These are phyloP conservation scores for Muscicapa comitata DNA, from an alignment of 2,797 vertebrate species.

Conservation along the genomic window DNA sequence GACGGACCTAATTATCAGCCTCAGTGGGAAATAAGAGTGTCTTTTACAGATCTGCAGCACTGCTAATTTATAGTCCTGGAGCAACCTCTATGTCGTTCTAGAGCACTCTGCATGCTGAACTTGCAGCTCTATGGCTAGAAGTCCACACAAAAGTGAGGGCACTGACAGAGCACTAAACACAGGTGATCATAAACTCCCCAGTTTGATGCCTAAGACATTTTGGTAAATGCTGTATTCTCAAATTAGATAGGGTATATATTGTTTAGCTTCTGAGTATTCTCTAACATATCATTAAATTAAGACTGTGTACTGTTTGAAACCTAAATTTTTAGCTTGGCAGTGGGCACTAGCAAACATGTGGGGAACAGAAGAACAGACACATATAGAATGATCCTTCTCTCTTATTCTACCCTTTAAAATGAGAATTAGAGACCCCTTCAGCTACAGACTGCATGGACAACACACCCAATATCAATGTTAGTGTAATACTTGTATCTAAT, in stretches of 20 bases:
- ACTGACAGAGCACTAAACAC: not conserved
- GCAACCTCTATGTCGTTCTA: not conserved
- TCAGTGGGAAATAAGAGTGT: not conserved
- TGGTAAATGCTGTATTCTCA: not conserved
- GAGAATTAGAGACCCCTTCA: not conserved
- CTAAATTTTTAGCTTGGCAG: not conserved
- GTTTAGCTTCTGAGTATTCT: not conserved
- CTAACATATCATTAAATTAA: not conserved
- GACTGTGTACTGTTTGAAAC: not conserved
- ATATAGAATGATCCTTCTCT: not conserved
- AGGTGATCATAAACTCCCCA: not conserved
- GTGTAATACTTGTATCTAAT: not conserved
- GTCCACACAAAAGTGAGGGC: not conserved
- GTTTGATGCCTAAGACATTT: not conserved
- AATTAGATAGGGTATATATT: not conserved
- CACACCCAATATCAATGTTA: not conserved
- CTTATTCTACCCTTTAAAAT: not conserved
- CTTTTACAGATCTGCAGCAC: not conserved
- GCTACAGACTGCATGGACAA: not conserved
- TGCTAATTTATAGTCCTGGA: not conserved
- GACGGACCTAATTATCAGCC: not conserved
- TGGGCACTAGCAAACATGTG: not conserved
- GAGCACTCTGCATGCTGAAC: not conserved
- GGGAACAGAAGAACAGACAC: not conserved
- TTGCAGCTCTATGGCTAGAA: not conserved